Percentiles rank a stretch among this genome's conserved stretches.
phyloP scores from a whole-genome alignment of 1,140 invertebrate species.

The Heliconius congener region DNA sequence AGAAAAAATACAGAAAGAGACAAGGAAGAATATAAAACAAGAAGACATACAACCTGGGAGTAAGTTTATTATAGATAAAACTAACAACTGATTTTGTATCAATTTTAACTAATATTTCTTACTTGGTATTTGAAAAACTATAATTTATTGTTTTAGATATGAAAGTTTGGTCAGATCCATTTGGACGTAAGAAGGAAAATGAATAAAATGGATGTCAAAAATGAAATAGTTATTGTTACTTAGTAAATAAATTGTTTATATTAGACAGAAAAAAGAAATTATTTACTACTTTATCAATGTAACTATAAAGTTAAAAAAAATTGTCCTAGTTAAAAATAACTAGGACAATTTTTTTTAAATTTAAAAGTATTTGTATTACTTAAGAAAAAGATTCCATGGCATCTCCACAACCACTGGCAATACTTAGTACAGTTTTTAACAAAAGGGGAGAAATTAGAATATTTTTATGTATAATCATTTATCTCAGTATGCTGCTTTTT shows the following conservation, averaged over 20 bases:
- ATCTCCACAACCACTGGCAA: too few relatives aligned
- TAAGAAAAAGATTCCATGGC: background rate
- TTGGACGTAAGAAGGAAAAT: constrained; percentile 82
- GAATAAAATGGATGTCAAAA: constrained; percentile 40
- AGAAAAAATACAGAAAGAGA: constrained; percentile 84
- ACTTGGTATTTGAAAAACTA: background rate
- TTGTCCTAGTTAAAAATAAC: too few relatives aligned
- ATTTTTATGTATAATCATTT: too few relatives aligned
- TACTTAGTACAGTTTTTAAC: too few relatives aligned
- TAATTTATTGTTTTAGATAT: constrained; percentile 82
- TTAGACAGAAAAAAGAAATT: background rate
- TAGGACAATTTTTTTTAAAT: too few relatives aligned
- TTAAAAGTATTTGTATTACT: background rate
- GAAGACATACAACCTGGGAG: constrained; percentile 87
- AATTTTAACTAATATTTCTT: background rate
- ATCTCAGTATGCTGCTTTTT: too few relatives aligned
- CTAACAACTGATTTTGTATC: background rate
- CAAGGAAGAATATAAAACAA: constrained; percentile 82
- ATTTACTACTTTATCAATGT: background rate
- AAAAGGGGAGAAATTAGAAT: too few relatives aligned
- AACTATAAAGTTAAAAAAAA: background rate
- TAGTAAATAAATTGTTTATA: constrained; percentile 5
- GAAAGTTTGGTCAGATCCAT: constrained; percentile 88
- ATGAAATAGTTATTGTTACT: constrained; percentile 28
- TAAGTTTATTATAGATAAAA: constrained; percentile 63